These are phyloP conservation scores for Psix sp. DNA, from an alignment of 1,140 invertebrate species.

Conservation along the genomic window DNA sequence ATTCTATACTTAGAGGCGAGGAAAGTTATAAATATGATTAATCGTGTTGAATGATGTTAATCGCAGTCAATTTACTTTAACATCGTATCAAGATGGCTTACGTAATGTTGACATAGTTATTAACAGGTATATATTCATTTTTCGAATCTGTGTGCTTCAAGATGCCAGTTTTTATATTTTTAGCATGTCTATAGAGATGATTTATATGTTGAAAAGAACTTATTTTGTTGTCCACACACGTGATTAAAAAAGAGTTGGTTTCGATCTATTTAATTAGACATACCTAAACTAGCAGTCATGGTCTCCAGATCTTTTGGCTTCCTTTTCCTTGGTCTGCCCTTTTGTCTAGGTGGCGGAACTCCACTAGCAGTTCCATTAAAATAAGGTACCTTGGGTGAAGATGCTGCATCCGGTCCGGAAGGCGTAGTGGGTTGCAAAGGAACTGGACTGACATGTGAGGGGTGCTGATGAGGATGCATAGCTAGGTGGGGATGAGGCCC, in stretches of 20 bases:
- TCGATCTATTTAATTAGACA: too few relatives aligned
- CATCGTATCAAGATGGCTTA: too few relatives aligned
- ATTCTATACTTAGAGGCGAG: slow-evolving; percentile 14
- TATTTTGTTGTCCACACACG: too few relatives aligned
- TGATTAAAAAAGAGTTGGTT: too few relatives aligned
- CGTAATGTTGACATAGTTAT: too few relatives aligned
- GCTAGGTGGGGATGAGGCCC: slow-evolving; percentile 70
- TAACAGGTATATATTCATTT: too few relatives aligned
- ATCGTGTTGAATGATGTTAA: too few relatives aligned
- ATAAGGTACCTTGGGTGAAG: slow-evolving; percentile 79
- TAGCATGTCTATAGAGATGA: too few relatives aligned
- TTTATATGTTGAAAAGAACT: too few relatives aligned
- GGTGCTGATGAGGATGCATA: slow-evolving; percentile 77
- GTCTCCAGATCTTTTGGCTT: slow-evolving; percentile 91
- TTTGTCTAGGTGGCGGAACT: slow-evolving; percentile 85
- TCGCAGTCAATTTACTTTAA: too few relatives aligned
- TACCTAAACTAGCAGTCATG: slow-evolving; percentile 89
- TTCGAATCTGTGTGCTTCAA: too few relatives aligned
- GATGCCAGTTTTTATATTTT: too few relatives aligned
- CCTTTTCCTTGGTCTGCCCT: slow-evolving; percentile 93
- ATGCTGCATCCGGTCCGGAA: slow-evolving; percentile 62
- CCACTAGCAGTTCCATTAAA: slow-evolving; percentile 83
- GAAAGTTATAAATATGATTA: slow-evolving; percentile 47
- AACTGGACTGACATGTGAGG: slow-evolving; percentile 74
- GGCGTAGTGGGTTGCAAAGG: slow-evolving; percentile 70